Conservation (phyloP, 2,888 invertebrate species). For the Euplexia lucipara region DNA sequence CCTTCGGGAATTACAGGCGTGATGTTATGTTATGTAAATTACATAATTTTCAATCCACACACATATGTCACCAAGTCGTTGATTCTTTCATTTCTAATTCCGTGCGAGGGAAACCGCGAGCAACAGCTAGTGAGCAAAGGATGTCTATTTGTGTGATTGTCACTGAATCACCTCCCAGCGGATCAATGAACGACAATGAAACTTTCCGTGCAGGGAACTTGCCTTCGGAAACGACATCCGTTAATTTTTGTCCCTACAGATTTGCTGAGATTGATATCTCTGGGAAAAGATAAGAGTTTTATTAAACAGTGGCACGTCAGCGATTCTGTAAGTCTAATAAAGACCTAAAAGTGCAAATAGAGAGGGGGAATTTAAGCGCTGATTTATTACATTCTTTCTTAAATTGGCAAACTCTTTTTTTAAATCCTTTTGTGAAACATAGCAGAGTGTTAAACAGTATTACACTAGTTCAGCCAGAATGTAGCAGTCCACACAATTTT, state of each 20-base stretch:
- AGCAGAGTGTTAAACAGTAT: constrained; percentile 1
- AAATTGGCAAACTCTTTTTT: constrained; percentile 33
- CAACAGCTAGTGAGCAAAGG: constrained; percentile 31
- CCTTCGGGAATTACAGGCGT: constrained; percentile 10
- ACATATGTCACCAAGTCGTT: constrained; percentile 14
- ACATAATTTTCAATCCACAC: constrained; percentile 23
- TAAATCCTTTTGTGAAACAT: not conserved
- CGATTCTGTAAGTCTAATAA: constrained; percentile 48
- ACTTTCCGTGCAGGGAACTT: constrained; percentile 47
- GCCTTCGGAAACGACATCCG: constrained; percentile 46
- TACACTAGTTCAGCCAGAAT: not conserved
- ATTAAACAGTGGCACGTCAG: constrained; percentile 27
- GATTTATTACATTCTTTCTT: constrained; percentile 30
- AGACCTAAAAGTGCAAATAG: constrained; percentile 26
- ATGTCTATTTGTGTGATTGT: constrained; percentile 55
- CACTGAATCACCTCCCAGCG: constrained; percentile 52
- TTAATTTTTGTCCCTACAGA: constrained; percentile 57
- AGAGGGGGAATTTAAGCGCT: constrained; percentile 22
- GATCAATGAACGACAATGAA: constrained; percentile 52
- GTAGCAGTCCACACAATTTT: too few species aligned
- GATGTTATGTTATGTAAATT: too few species aligned
- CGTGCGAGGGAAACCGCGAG: constrained; percentile 24
- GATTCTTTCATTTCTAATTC: constrained; percentile 59
- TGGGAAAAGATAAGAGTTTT: constrained; percentile 33
- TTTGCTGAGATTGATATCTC: constrained; percentile 41